phyloP scores from a whole-genome alignment of 1,140 invertebrate species.

The Drosophila yakuba region DNA sequence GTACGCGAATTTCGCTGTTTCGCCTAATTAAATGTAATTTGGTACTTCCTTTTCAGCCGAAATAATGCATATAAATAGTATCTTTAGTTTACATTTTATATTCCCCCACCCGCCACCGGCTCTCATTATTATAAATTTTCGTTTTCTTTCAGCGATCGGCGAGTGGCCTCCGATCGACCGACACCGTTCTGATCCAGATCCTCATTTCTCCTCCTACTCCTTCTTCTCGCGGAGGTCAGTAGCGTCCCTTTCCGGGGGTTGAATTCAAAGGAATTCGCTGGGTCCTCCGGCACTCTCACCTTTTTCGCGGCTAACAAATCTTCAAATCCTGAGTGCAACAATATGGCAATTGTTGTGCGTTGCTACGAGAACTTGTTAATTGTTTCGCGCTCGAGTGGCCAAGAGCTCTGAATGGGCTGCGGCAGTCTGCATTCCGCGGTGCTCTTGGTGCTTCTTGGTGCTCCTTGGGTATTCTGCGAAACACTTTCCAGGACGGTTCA shows the following conservation, averaged over 20 bases:
- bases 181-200: not conserved
- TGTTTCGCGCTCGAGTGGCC: conserved; percentile 75
- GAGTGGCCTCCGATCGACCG: conserved; percentile 47
- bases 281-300: conserved; percentile 29
- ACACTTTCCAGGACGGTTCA: conserved; percentile 70
- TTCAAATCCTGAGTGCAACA: conserved; percentile 58
- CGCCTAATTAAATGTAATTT: conserved; percentile 84
- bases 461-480: conserved; percentile 66
- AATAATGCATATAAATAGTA: conserved; percentile 83
- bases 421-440: conserved; percentile 19
- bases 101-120: conserved; percentile 22
- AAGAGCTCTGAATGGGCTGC: conserved; percentile 30
- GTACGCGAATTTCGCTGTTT: conserved; percentile 77
- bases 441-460: conserved; percentile 5
- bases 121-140: conserved; percentile 78
- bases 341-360: conserved; percentile 56
- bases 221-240: conserved; percentile 32
- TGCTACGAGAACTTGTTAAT: conserved; percentile 73
- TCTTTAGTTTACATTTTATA: conserved; percentile 82
- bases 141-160: conserved; percentile 69
- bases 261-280: conserved; percentile 72
- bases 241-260: conserved; percentile 10
- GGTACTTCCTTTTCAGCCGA: conserved; percentile 84
- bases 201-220: not conserved
- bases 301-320: conserved; percentile 31